Base-by-base conservation (phyloP, 2,113 vertebrate species). In the Aptenodytes forsteri region DNA sequence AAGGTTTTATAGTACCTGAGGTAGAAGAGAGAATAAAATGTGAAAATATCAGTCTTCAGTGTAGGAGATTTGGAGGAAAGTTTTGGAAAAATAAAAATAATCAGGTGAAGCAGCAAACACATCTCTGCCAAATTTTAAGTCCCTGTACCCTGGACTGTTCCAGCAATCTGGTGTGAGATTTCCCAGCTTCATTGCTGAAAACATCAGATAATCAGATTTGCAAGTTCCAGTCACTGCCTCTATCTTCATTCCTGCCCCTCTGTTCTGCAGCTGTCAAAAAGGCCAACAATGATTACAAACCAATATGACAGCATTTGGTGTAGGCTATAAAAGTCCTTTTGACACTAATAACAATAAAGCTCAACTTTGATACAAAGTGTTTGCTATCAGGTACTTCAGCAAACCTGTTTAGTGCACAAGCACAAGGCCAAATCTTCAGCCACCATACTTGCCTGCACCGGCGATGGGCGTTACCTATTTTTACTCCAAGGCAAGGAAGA, bases 201-300 rank as follows among this genome's bases (percentile, higher is more conserved):
- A 93, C 18, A 72, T 66, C 20, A 96, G 42, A 85, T 90, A 72
- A 66, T 15, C 9, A 27, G 6, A 79, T 85, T 32, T 80, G 49
- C 27, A 82, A 73, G 36, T 79, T 88, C 46, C n/a, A 83, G 44
- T 66, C 1, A 4, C 75, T 69, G 38, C 46, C 58, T 86, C 25
- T 87, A 6, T 85, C 44, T 52, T 47, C 30, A 40, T 72, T 91
- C 66, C 49, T 62, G n/a, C 40, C 38, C 49, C 90, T 81, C 64
- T 82, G 36, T 30, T 90, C 89, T 89, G 52, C 71, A 81, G 80
- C 91, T 97, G 93, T 93, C 95, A 95, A 83, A 94, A 95, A 87
- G 94, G 89, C 77, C 70, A 95, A 42, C 65, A 65, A 29, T 71
- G 50, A 90, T 84, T 66, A 65, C 78, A 93, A 94, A 42, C 47